Conservation (phyloP, 2,888 invertebrate genomes). For the Elysia crispata region DNA sequence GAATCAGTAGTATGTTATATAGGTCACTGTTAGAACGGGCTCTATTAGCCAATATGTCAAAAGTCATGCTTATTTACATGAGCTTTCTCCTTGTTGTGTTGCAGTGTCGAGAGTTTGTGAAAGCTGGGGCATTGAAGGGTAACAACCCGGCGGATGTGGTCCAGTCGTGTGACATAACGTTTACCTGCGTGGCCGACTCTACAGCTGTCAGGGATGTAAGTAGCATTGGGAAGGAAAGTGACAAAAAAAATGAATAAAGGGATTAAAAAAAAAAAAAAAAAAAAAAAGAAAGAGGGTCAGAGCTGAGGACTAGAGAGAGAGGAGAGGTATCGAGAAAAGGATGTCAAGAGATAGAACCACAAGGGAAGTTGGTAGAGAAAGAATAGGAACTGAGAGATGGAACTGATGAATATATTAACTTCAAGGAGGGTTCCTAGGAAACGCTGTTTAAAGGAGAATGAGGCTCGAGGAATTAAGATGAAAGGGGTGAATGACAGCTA, state of each 20-base stretch:
- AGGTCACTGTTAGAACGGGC: no score
- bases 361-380: not conserved
- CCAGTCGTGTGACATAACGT: conserved; percentile 93
- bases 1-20: no score
- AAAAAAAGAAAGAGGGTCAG: not conserved
- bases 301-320: not conserved
- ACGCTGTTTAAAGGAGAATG: no score
- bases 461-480: no score
- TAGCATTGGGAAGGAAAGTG: not conserved
- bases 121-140: conserved; percentile 90
- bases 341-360: not conserved
- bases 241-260: not conserved
- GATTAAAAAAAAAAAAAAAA: not conserved
- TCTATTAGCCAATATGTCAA: no score
- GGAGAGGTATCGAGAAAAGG: no score
- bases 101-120: conserved; percentile 90
- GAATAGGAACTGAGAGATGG: not conserved
- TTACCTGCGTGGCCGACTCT: conserved; percentile 96
- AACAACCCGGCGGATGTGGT: conserved; percentile 95
- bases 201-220: conserved; percentile 94
- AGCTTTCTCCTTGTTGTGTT: conserved; percentile 65
- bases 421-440: no score
- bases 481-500: no score
- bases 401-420: no score
- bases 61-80: no score